Base-by-base conservation (phyloP, 1,140 invertebrate species). In the Pogonomyrmex barbatus region DNA sequence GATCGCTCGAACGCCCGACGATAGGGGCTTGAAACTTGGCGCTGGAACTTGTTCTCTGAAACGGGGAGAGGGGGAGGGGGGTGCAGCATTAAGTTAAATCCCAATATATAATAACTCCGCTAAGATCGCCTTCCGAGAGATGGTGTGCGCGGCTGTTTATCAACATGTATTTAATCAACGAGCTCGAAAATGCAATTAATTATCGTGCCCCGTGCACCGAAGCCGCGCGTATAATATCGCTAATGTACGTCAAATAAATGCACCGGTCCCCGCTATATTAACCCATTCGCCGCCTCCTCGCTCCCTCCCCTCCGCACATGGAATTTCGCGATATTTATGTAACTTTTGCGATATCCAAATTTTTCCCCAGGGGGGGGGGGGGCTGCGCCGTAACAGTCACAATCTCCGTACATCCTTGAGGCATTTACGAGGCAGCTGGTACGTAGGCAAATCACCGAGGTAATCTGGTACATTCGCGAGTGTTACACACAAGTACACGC, bases 141-240 rank as follows among this genome's bases (percentile, higher is more conserved):
- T 0, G 17, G 30, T 17, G 45, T 4, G 36, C 36, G 78, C 30
- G 54, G 30, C 54, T 75, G 36, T 83, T 83, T 83, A 73, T 82
- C 79, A 82, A 60, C 67, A 47, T 42, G 77, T 42, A 67, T 75
- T 73, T 73, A 75, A 83, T 73, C 79, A 52, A 60, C 79, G 33
- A 82, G 79, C 79, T 82, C 33, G 79, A 60, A 75, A 83, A 83
- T 75, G 79, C 79, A 83, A 83, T 83, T 83, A 73, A 83, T 83
- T 83, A 83, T 60, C 42, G 33, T 50, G n/a, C 9, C 45, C n/a
- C 79, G 14, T 71, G 33, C 30, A 47, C 47, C 3, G 54, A 70
- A 54, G 36, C 77, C 47, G 2, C 54, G 45, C 42, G 79, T 47
- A 24, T 24, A 60, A 60, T 45, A 75, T 83, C 68, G 68, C 68